Base-by-base conservation (phyloP, 64 coral and sea anemone genomes). In the Montipora efflorescens region DNA sequence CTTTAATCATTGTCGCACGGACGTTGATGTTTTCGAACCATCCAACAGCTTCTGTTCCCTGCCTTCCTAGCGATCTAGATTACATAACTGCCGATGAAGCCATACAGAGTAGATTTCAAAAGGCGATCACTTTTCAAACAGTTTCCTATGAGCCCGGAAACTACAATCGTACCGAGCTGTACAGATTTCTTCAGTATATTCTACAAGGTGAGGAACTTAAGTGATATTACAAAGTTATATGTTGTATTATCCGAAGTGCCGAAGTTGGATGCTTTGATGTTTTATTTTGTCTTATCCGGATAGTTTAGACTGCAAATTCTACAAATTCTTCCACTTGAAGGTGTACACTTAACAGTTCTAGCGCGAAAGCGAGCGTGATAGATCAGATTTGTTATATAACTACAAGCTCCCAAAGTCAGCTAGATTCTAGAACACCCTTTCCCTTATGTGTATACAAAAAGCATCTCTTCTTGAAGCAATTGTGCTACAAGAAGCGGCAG, bases 141-240 rank as follows among this genome's bases (percentile, higher is more conserved):
- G 87, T 96, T 61, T 79, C 95, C 0, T 82, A 67, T 21, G 80
- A 70, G 5, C 47, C 46, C 1, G 95, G 95, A 4, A 88, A 86
- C 68, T 96, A 96, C 85, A 81, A 93, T 48, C 82, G 82, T 45
- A 45, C 74, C 76, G 95, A 96, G 48, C 71, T 96, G 16, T 36
- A 79, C n/a, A 89, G 55, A 44, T 93, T 93, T 48, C 90, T 87
- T 52, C 52, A 96, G 16, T 96, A 93, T 59, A 47, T 96, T 55
- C 45, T 96, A 13, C 78, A 81, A 90, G 95, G 95, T 96, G 48
- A 79, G 87, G 1, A 67, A 16, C 21, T 14, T 46, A 5, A 46
- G 12, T 14, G 4, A 57, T 21, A 3, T 48, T 18, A 46, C 4
- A 5, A 0, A 36, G 20, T 5, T 7, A 22, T 79, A 57, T 8